Percentiles rank a stretch among this genome's conserved stretches.
Evolutionary conservation across 2,797 vertebrate species (phyloP).

Genomic region (Sandelia bainsii): DNA sequence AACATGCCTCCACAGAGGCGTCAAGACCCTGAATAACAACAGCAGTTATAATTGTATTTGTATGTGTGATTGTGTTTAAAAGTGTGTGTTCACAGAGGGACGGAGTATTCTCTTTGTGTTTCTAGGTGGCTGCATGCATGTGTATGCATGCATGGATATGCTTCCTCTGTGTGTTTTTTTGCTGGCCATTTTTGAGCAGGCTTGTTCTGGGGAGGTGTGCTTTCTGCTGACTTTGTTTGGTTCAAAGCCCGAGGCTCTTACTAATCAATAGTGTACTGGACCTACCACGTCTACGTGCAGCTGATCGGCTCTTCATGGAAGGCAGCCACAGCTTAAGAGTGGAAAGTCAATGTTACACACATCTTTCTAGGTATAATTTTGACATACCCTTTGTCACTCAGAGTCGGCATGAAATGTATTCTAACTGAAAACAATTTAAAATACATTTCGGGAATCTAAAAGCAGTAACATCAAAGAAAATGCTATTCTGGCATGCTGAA

Average conservation of each 20-base stretch:
- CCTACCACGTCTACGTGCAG: slow-evolving; percentile 54
- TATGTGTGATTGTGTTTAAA: slow-evolving; percentile 54
- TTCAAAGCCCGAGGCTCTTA: slow-evolving; percentile 63
- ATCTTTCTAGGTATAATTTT: slow-evolving; percentile 31
- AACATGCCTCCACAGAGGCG: slow-evolving; percentile 59
- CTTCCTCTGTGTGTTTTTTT: slow-evolving; percentile 34
- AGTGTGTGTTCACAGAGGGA: slow-evolving; percentile 33
- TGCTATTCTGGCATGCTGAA: not conserved
- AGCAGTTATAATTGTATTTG: slow-evolving; percentile 68
- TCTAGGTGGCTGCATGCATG: slow-evolving; percentile 3
- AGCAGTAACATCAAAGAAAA: not conserved
- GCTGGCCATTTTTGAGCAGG: slow-evolving; percentile 51
- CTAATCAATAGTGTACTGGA: slow-evolving; percentile 73
- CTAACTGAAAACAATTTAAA: not conserved
- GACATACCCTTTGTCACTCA: slow-evolving; percentile 38
- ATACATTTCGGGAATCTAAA: not conserved
- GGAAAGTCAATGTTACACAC: slow-evolving; percentile 51
- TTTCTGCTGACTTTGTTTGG: slow-evolving; percentile 78
- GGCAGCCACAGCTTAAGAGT: slow-evolving; percentile 44
- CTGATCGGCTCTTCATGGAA: slow-evolving; percentile 60
- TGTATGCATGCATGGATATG: slow-evolving; percentile 44
- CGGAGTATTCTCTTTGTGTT: slow-evolving; percentile 18
- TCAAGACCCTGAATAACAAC: slow-evolving; percentile 65
- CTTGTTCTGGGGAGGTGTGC: slow-evolving; percentile 71
- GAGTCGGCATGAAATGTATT: slow-evolving; percentile 17